Percentiles rank a stretch among this genome's conserved stretches.
Evolutionary conservation across 1,140 invertebrate species (phyloP).

Genomic region (Apocrypta bakeri): DNA sequence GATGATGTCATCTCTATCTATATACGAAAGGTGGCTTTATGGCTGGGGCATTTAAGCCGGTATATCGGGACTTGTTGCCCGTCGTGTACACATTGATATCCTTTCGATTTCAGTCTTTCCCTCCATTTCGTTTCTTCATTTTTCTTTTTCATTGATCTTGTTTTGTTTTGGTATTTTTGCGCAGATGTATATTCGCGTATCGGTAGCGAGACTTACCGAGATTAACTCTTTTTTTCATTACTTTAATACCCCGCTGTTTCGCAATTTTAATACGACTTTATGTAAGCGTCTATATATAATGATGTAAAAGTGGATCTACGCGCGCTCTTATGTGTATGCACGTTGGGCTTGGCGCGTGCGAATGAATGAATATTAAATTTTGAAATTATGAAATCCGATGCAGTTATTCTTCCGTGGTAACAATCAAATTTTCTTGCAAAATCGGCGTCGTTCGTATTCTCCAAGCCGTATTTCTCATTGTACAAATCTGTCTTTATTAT

Average conservation of each 20-base stretch:
- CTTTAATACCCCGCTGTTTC: not conserved
- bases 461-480: constrained; percentile 27
- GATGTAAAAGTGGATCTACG: not conserved
- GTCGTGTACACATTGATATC: not conserved
- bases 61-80: constrained; percentile 12
- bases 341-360: not conserved
- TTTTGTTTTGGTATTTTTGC: not conserved
- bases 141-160: not conserved
- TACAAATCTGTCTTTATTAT: not conserved
- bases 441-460: not conserved
- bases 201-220: too few relatives aligned
- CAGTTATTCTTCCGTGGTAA: constrained; percentile 11
- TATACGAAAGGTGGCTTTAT: not conserved
- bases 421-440: not conserved
- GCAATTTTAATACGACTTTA: constrained; percentile 22
- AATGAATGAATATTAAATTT: constrained; percentile 29
- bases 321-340: not conserved
- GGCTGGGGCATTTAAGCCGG: not conserved
- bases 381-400: constrained; percentile 27
- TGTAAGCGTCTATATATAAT: constrained; percentile 6
- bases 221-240: not conserved
- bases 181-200: too few relatives aligned
- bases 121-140: not conserved
- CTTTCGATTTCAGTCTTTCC: constrained; percentile 19
- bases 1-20: constrained; percentile 68